These are phyloP conservation scores for Monoplex corrugatus DNA, from an alignment of 2,888 invertebrate genomes.

Conservation along the genomic window DNA sequence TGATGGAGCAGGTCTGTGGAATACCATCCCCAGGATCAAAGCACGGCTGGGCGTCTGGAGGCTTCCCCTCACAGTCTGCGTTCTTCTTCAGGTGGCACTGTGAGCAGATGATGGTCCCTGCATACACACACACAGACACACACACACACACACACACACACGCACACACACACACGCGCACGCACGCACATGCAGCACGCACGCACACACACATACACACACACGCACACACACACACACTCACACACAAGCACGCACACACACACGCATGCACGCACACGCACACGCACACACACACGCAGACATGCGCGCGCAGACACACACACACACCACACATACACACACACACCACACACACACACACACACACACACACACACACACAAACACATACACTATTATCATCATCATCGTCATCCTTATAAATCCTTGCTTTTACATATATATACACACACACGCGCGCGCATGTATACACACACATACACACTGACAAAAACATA, in stretches of 20 bases:
- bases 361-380: too few species aligned
- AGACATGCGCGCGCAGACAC: background rate
- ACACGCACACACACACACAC: background rate
- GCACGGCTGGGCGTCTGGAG: conserved; percentile 54
- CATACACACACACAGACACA: background rate
- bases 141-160: background rate
- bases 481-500: too few species aligned
- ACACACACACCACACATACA: background rate
- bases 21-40: conserved; percentile 51
- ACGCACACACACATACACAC: background rate
- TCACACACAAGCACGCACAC: background rate
- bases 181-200: background rate
- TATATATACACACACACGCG: too few species aligned
- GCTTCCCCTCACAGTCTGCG: conserved; percentile 49
- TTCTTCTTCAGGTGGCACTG: conserved; percentile 34
- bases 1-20: conserved; percentile 51
- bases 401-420: too few species aligned
- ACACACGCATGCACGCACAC: background rate
- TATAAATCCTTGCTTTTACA: too few species aligned
- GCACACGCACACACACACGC: conserved; percentile 7
- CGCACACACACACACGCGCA: background rate
- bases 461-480: too few species aligned
- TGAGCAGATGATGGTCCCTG: conserved; percentile 45
- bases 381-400: too few species aligned
- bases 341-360: too few species aligned